phyloP scores from a whole-genome alignment of 2,888 invertebrate genomes.

The Panopea generosa region DNA sequence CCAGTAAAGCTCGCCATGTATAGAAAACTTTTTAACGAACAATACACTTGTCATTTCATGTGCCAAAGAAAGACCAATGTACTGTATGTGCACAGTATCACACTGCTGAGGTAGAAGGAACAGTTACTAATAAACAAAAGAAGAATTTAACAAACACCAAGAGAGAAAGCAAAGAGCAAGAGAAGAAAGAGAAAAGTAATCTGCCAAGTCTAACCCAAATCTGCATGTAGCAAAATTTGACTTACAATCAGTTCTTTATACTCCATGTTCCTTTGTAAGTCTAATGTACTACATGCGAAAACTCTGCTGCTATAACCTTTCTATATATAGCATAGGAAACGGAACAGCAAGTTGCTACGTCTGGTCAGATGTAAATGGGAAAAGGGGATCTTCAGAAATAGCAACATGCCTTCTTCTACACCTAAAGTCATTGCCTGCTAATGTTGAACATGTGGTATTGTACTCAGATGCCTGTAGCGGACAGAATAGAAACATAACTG shows the following conservation, averaged over 20 bases:
- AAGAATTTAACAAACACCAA: too few species aligned
- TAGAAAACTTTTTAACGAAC: slow-evolving; percentile 37
- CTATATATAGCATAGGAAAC: too few species aligned
- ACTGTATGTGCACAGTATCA: slow-evolving; percentile 39
- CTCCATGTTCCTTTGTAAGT: too few species aligned
- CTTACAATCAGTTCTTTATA: too few species aligned
- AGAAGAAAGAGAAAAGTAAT: too few species aligned
- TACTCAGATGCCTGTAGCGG: slow-evolving; percentile 35
- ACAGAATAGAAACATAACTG: slow-evolving; percentile 39
- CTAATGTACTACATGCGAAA: too few species aligned
- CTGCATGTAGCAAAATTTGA: too few species aligned
- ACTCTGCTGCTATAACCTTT: too few species aligned
- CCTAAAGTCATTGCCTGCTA: slow-evolving; percentile 17
- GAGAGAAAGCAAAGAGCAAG: too few species aligned
- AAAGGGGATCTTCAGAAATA: slow-evolving; percentile 37
- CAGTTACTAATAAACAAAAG: slow-evolving; percentile 5
- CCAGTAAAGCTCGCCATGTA: neutral
- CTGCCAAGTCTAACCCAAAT: too few species aligned
- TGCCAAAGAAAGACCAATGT: slow-evolving; percentile 58
- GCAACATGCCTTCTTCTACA: slow-evolving; percentile 44
- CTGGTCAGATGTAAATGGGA: slow-evolving; percentile 40
- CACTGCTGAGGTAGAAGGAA: slow-evolving; percentile 8
- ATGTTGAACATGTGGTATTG: slow-evolving; percentile 39
- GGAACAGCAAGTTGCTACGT: slow-evolving; percentile 32
- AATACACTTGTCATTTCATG: slow-evolving; percentile 49